Conservation (phyloP, 1,140 invertebrate genomes). For the Gyrodactylus bullatarudis region DNA sequence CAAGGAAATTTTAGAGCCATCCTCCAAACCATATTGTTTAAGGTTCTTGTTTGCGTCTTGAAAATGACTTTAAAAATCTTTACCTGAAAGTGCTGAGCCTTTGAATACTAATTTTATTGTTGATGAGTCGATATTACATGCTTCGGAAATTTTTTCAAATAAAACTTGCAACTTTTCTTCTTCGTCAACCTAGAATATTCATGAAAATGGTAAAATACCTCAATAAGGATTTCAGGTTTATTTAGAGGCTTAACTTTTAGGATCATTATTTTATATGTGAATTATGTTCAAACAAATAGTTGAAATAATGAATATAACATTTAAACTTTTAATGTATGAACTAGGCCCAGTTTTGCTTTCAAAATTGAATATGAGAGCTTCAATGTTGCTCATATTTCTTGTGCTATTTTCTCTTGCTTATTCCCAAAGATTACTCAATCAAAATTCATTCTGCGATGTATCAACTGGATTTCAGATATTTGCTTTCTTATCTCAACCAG, state of each 20-base stretch:
- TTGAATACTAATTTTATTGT: not conserved
- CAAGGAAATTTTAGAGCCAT: not conserved
- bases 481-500: not conserved
- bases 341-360: too few relatives aligned
- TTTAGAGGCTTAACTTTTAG: not conserved
- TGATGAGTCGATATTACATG: not conserved
- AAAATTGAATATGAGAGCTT: too few relatives aligned
- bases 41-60: not conserved
- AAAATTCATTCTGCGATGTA: not conserved
- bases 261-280: not conserved
- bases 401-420: too few relatives aligned
- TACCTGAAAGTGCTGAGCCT: not conserved
- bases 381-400: too few relatives aligned
- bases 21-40: not conserved
- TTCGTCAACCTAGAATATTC: not conserved
- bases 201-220: not conserved
- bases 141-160: not conserved
- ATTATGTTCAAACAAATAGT: not conserved
- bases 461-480: not conserved
- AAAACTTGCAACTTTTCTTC: not conserved
- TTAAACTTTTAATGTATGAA: too few relatives aligned
- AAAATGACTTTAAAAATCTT: not conserved
- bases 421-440: too few relatives aligned
- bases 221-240: not conserved
- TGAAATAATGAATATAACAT: too few relatives aligned